Evolutionary conservation across 2,113 vertebrate species (phyloP).

Genomic region (Lagopus leucura): DNA sequence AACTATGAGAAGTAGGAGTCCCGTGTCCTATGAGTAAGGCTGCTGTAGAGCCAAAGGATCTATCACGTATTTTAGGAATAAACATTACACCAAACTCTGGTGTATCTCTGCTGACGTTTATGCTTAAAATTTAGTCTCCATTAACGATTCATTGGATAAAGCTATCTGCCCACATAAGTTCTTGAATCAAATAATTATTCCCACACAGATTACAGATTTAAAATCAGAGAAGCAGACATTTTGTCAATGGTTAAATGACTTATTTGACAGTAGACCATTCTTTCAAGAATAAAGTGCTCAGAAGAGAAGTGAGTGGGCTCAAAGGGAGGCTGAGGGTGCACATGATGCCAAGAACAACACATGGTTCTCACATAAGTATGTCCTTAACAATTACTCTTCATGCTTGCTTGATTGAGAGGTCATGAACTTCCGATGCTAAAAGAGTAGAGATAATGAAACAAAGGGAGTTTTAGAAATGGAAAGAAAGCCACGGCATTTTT

Average conservation of each 20-base stretch:
- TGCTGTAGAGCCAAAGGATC: background rate
- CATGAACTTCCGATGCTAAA: conserved; percentile 26
- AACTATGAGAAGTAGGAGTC: background rate
- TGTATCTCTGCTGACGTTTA: background rate
- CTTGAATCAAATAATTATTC: conserved; percentile 26
- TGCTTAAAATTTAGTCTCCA: conserved; percentile 19
- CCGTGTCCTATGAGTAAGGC: background rate
- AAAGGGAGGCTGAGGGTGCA: background rate
- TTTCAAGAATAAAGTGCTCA: conserved; percentile 26
- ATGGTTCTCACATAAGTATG: conserved; percentile 59
- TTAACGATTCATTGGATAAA: conserved; percentile 38
- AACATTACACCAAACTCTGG: background rate
- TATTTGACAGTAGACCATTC: conserved; percentile 54
- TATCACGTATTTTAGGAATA: background rate
- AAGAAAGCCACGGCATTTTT: background rate
- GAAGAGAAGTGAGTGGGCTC: conserved; percentile 8
- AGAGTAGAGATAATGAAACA: conserved; percentile 45
- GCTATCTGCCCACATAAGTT: background rate
- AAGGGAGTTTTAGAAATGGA: conserved; percentile 41
- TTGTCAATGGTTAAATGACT: conserved; percentile 43
- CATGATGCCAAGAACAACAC: background rate
- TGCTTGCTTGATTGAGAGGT: conserved; percentile 30
- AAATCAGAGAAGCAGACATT: background rate
- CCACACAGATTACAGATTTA: conserved; percentile 9
- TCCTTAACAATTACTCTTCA: conserved; percentile 45